Conservation (phyloP, 1,140 invertebrate genomes). For the Ectropis grisescens region DNA sequence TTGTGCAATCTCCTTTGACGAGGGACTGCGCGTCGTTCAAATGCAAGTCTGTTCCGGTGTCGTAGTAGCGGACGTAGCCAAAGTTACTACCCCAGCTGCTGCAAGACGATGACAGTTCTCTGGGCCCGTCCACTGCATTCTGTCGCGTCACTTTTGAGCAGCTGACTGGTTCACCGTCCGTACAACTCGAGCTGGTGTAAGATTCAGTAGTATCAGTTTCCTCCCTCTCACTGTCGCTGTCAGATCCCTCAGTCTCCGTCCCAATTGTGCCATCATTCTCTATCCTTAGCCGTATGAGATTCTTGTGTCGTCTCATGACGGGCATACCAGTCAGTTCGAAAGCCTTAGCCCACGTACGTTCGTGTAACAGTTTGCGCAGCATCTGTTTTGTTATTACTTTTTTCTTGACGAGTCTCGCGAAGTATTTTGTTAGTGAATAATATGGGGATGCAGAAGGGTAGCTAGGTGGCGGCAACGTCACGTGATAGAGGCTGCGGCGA, state of each 20-base stretch:
- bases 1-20: slow-evolving; percentile 50
- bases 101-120: slow-evolving; percentile 48
- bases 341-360: slow-evolving; percentile 57
- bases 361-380: slow-evolving; percentile 77
- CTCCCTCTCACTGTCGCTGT: slow-evolving; percentile 42
- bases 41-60: slow-evolving; percentile 43
- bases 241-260: slow-evolving; percentile 62
- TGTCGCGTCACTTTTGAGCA: slow-evolving; percentile 68
- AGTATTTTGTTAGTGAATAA: slow-evolving; percentile 80
- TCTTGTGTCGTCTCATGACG: slow-evolving; percentile 69
- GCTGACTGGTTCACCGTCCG: slow-evolving; percentile 35
- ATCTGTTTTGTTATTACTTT: slow-evolving; percentile 79
- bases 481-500: slow-evolving; percentile 65
- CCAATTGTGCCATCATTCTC: slow-evolving; percentile 67
- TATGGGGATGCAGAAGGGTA: slow-evolving; percentile 79
- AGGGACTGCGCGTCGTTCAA: slow-evolving; percentile 22
- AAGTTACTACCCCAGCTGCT: slow-evolving; percentile 72
- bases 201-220: slow-evolving; percentile 49
- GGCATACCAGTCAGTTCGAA: slow-evolving; percentile 67
- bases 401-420: slow-evolving; percentile 79
- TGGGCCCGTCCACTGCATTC: slow-evolving; percentile 70
- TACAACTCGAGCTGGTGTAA: slow-evolving; percentile 44
- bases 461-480: slow-evolving; percentile 73
- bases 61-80: slow-evolving; percentile 76
- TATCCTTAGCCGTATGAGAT: slow-evolving; percentile 67